Base-by-base conservation (phyloP, 2,888 invertebrate genomes). In the Pollenia angustigena region DNA sequence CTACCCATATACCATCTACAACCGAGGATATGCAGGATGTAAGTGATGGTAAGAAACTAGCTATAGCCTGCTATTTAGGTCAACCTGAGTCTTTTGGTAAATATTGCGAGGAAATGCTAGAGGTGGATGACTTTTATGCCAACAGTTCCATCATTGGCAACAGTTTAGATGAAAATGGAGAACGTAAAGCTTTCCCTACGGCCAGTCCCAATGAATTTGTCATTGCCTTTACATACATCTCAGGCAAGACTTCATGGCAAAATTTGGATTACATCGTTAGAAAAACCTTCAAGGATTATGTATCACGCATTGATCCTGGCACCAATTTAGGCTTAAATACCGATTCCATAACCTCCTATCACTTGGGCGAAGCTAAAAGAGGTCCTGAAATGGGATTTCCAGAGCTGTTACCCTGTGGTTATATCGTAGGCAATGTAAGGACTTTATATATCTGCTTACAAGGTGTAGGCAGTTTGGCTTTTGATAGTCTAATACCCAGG, bases 401-500 rank as follows among this genome's bases (percentile, higher is more conserved):
- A 0, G 98, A 99, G 92, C 93, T 99, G 50, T 94, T 99, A 85
- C 99, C 99, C 11, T 98, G 98, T 90, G 99, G 98, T 9, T 99
- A 99, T 92, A 96, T 98, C 14, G 96, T 98, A 11, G 98, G 98
- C 46, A 97, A 97, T 87, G 96, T 97, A 32, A 96, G 97, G 89
- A 96, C 97, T 42, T 95, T 97, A 89, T 97, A 98, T 91, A 97
- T 99, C 88, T 99, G 99, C 92, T 95, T 98, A 44, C 96, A 97
- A 92, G 97, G 97, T 60, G 97, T 97, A 32, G 97, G 97, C 12
- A 97, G 96, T 90, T 94, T 99, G 90, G 97, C 98, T 10, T 98
- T 99, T 92, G 98, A 99, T 93, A 98, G 98, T 81, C 95, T 99
- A 88, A 98, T 99, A 93, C 99, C 99, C 88, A 97, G 98, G 94